Conservation (phyloP, 2,797 vertebrate genomes). For the Lindbergichthys nudifrons region DNA sequence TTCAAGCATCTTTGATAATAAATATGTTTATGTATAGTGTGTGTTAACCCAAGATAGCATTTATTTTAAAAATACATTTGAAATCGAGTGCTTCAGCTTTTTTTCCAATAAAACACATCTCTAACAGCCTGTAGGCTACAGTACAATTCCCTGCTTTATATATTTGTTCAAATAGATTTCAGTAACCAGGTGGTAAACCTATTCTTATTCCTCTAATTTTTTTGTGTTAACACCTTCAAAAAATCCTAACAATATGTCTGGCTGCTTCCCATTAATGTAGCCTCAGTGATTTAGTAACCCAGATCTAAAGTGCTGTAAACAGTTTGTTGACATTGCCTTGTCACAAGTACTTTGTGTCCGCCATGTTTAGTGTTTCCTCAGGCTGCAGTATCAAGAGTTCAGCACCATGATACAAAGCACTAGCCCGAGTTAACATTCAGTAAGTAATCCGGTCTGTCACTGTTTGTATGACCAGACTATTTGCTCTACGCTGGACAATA, state of each 20-base stretch:
- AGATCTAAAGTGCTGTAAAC: constrained; percentile 38
- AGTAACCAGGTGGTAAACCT: not conserved
- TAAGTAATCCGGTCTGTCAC: not conserved
- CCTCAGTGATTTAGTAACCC: constrained; percentile 7
- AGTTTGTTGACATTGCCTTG: constrained; percentile 57
- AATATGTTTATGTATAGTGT: not conserved
- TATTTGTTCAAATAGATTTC: not conserved
- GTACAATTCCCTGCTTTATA: not conserved
- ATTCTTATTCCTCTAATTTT: not conserved
- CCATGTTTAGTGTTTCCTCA: constrained; percentile 48
- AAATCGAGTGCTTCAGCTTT: not conserved
- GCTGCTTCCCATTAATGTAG: not conserved
- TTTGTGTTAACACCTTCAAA: not conserved
- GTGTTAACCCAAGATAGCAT: not conserved
- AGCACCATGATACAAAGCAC: constrained; percentile 45
- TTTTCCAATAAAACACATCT: not conserved
- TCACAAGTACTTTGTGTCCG: constrained; percentile 51
- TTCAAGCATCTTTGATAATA: not conserved
- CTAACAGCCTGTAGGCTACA: not conserved
- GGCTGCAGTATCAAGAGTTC: constrained; percentile 59
- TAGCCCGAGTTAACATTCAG: constrained; percentile 33
- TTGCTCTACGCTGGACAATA: constrained; percentile 16
- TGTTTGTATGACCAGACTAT: not conserved
- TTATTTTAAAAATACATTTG: not conserved
- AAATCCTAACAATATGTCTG: not conserved